phyloP scores from a whole-genome alignment of 2,113 vertebrate species.

The Macrotis lagotis region DNA sequence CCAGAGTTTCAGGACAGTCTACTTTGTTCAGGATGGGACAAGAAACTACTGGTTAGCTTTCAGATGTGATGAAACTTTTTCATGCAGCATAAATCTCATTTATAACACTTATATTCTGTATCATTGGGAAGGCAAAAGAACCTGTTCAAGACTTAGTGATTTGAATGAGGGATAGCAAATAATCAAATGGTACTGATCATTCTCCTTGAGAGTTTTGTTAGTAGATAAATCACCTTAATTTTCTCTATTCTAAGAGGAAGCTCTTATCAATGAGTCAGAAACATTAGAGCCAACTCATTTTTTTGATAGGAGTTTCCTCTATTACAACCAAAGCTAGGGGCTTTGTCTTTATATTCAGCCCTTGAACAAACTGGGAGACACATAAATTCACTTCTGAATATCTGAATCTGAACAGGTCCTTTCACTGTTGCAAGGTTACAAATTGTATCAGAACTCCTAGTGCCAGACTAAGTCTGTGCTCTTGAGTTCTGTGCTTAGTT shows the following conservation, averaged over 20 bases:
- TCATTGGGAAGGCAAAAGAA: constrained; percentile 5
- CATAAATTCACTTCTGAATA: background rate
- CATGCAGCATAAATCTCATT: background rate
- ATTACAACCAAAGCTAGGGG: background rate
- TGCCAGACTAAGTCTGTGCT: constrained; percentile 15
- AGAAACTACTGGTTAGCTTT: constrained; percentile 53
- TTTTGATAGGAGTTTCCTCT: background rate
- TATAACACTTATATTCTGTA: background rate
- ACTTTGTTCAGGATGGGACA: background rate
- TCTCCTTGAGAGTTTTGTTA: background rate
- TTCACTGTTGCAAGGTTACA: background rate
- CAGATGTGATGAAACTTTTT: background rate
- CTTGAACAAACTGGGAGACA: background rate
- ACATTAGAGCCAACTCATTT: fast-evolving
- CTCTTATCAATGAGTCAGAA: background rate
- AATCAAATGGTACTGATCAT: background rate
- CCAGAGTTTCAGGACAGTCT: constrained; percentile 4
- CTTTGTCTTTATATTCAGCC: background rate
- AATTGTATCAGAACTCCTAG: background rate
- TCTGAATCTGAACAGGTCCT: background rate
- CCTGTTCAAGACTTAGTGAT: background rate
- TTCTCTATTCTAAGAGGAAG: constrained; percentile 2
- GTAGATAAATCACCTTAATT: background rate
- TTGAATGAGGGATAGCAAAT: background rate
- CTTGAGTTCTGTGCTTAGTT: constrained; percentile 53